Percentiles rank a stretch among this genome's conserved stretches.
phyloP scores from a whole-genome alignment of 2,888 invertebrate genomes.

The Dione vanillae region DNA sequence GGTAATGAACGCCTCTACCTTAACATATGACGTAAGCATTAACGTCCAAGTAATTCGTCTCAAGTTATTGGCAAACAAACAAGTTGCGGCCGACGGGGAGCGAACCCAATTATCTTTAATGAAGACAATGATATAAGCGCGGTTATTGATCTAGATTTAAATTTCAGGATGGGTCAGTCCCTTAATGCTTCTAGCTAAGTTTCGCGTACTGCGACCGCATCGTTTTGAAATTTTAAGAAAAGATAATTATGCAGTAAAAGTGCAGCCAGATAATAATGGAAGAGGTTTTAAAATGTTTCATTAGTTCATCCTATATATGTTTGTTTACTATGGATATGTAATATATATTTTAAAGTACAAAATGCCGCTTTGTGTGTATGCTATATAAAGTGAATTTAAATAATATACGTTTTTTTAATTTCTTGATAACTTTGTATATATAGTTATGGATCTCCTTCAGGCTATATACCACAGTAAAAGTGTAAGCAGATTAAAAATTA shows the following conservation, averaged over 20 bases:
- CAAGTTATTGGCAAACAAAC: constrained; percentile 81
- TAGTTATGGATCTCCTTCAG: no score
- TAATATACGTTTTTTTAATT: no score
- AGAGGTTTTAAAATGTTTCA: background rate
- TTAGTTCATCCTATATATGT: no score
- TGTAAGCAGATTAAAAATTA: no score
- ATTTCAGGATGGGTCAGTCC: constrained; percentile 85
- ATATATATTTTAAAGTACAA: no score
- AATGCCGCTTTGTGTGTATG: no score
- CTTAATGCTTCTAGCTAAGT: constrained; percentile 83
- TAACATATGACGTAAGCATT: constrained; percentile 51
- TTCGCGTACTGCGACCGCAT: constrained; percentile 56
- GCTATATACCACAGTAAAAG: no score
- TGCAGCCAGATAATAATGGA: background rate
- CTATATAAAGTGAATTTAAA: no score
- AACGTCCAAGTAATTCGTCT: constrained; percentile 80
- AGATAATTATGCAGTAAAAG: background rate
- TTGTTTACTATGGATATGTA: no score
- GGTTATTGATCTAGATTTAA: constrained; percentile 85
- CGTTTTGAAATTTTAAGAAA: constrained; percentile 56
- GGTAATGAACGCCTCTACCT: constrained; percentile 44
- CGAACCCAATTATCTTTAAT: constrained; percentile 85
- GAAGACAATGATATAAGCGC: constrained; percentile 85
- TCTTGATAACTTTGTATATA: no score
- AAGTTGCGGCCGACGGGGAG: constrained; percentile 80